phyloP scores from a whole-genome alignment of 2,888 invertebrate genomes.

The Rhimphoctona megacephalus region DNA sequence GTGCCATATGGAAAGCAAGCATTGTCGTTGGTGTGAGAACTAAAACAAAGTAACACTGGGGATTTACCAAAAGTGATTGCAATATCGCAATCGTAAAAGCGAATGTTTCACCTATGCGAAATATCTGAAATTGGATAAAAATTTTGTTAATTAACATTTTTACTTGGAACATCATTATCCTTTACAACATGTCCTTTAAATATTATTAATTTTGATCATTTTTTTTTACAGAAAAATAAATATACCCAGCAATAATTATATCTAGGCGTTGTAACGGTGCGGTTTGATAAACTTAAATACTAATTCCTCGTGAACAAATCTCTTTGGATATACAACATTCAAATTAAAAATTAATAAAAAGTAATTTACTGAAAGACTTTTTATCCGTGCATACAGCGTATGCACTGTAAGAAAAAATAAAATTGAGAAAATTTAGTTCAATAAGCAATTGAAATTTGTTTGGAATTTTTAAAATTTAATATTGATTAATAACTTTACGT shows the following conservation, averaged over 20 bases:
- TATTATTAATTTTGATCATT: too few relatives aligned
- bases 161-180: too few relatives aligned
- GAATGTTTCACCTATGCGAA: too few relatives aligned
- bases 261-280: neutral
- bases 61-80: slow-evolving; percentile 95
- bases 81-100: slow-evolving; percentile 99
- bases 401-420: neutral
- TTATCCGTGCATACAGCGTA: too few relatives aligned
- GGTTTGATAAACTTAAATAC: neutral
- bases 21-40: slow-evolving; percentile 98
- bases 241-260: neutral
- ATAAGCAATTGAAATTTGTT: neutral
- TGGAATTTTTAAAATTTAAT: neutral
- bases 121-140: too few relatives aligned
- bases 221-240: too few relatives aligned
- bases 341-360: too few relatives aligned
- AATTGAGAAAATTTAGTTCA: too few relatives aligned
- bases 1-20: slow-evolving; percentile 98
- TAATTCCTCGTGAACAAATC: neutral
- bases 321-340: neutral
- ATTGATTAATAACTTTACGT: neutral
- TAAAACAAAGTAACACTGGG: slow-evolving; percentile 97
- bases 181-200: too few relatives aligned
- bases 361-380: neutral
- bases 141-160: too few relatives aligned